Base-by-base conservation (phyloP, 1,140 invertebrate species). In the Drosophila ficusphila region DNA sequence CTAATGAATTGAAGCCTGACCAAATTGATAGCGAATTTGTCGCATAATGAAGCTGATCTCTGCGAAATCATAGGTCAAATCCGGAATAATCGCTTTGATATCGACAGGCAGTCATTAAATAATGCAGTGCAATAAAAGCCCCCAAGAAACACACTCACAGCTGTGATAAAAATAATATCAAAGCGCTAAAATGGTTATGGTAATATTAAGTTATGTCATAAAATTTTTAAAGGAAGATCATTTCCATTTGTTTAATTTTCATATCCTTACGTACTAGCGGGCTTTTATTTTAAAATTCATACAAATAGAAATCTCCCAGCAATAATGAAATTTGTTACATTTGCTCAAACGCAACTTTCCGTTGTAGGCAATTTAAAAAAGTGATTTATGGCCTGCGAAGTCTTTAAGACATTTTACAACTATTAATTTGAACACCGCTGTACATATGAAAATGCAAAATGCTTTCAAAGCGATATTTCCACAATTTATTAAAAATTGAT, bases 401-500 rank as follows among this genome's bases (percentile, higher is more conserved):
- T 14, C 25, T 44, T 11, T 4, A 6, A 3, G 21, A 44, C 41
- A 46, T 46, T 27, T 16, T 16, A 46, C 42, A 46, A 46, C 42
- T 46, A 46, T 46, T 46, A 46, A 46, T 46, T 46, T 46, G 42
- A 46, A 46, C 42, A 46, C 42, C 23, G 9, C 27, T 25, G 42
- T 46, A 27, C 71, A 72, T 56, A 68, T 62, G 41, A 78, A 79
- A 79, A 81, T 81, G 77, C 72, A 81, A 81, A 81, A 81, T 73
- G 72, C 58, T 64, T 34, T 14, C 41, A 56, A n/a, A 75, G 47
- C 44, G 58, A 67, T 70, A 79, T 69, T 81, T 85, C 68, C 72
- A 85, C 81, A 85, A 85, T 85, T 85, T 85, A 85, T 85, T 81
- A 85, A 85, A 85, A 85, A 85, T 85, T 85, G 81, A 85, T 85